phyloP scores from a whole-genome alignment of 2,113 vertebrate genomes.

The Fregata magnificens region DNA sequence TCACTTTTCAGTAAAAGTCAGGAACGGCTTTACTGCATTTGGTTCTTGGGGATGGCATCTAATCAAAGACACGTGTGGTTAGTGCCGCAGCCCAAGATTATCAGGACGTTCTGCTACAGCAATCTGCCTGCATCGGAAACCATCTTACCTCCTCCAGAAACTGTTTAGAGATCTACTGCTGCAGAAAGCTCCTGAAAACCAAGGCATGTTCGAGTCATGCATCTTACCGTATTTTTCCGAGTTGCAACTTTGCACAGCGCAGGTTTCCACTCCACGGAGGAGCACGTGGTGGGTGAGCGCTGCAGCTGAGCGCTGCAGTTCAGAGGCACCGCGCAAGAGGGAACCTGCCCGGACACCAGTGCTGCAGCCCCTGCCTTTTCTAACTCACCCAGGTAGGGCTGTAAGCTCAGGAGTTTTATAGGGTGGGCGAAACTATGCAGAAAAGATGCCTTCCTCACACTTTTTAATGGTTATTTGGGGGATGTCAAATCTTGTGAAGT shows the following conservation, averaged over 20 bases:
- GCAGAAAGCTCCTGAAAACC: not conserved
- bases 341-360: not conserved
- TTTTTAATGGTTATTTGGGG: not conserved
- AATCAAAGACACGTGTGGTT: not conserved
- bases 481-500: not conserved
- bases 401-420: not conserved
- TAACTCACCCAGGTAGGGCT: not conserved
- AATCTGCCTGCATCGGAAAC: not conserved
- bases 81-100: not conserved
- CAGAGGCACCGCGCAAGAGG: accelerated
- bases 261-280: not conserved
- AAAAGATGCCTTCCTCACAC: not conserved
- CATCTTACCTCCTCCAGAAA: not conserved
- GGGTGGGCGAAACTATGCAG: not conserved
- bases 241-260: not conserved
- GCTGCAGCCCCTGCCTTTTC: not conserved
- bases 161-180: not conserved
- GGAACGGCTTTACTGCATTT: not conserved
- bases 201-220: not conserved
- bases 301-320: not conserved
- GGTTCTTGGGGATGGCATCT: not conserved
- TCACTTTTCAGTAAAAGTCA: not conserved
- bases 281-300: accelerated
- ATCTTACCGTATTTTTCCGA: not conserved
- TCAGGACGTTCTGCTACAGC: not conserved